These are phyloP conservation scores for Oenanthe melanoleuca DNA, from an alignment of 2,113 vertebrate genomes.

Conservation along the genomic window DNA sequence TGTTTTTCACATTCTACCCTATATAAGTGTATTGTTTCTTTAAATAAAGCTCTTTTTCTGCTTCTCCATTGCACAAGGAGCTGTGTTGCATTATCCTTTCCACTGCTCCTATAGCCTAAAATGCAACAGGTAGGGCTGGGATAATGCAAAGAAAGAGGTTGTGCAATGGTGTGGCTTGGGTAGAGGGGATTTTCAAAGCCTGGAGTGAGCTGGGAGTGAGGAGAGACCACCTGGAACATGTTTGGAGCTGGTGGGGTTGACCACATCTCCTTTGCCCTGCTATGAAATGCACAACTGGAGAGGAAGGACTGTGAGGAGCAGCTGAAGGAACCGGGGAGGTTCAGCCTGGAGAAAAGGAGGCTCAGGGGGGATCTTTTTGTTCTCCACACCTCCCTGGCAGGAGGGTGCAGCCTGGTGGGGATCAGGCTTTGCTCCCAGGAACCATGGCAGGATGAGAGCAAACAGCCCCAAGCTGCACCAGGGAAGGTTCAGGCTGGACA, in stretches of 20 bases:
- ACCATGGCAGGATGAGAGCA: not conserved
- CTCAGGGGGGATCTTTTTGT: not conserved
- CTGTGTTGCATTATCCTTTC: no score
- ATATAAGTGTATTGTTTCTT: no score
- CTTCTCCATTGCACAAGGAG: no score
- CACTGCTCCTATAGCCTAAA: no score
- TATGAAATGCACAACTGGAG: not conserved
- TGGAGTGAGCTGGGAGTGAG: not conserved
- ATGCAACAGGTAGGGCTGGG: not conserved
- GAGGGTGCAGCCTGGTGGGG: not conserved
- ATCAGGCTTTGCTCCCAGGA: not conserved
- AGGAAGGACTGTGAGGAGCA: not conserved
- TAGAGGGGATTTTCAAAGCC: not conserved
- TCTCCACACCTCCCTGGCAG: not conserved
- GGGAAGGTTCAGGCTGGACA: not conserved
- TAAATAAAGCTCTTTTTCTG: no score
- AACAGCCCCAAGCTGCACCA: accelerated
- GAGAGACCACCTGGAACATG: not conserved
- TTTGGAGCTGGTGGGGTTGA: not conserved
- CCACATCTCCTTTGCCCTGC: not conserved
- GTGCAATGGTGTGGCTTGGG: not conserved
- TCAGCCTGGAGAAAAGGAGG: not conserved
- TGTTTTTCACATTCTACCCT: no score
- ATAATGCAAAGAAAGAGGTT: not conserved
- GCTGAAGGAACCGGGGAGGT: not conserved